Percentiles rank a stretch among this genome's conserved stretches.
phyloP scores from a whole-genome alignment of 2,113 vertebrate species.

The Odontophorus gujanensis region DNA sequence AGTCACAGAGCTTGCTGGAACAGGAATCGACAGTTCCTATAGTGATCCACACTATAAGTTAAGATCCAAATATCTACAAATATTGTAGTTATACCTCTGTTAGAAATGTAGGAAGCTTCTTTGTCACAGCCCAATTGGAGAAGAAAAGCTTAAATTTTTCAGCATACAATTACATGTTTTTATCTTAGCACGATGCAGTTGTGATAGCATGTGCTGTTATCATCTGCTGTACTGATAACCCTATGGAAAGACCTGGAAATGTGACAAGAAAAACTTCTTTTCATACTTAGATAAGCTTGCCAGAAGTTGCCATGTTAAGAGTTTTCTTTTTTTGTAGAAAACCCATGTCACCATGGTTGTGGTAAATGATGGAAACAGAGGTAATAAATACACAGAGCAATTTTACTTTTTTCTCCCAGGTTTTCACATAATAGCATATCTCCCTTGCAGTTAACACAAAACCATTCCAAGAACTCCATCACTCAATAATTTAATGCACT shows the following conservation, averaged over 20 bases:
- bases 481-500: conserved; percentile 1
- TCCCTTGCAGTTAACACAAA: not conserved
- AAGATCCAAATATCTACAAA: not conserved
- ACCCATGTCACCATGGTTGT: not conserved
- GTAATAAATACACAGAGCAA: conserved; percentile 14
- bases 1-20: not conserved
- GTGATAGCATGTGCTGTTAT: not conserved
- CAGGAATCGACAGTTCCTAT: not conserved
- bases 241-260: conserved; percentile 30
- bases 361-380: not conserved
- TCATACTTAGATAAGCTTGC: not conserved
- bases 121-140: conserved; percentile 4
- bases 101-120: not conserved
- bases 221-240: not conserved
- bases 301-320: conserved; percentile 11
- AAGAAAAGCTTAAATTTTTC: not conserved
- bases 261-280: conserved; percentile 28
- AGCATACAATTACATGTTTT: not conserved
- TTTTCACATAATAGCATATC: not conserved
- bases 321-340: conserved; percentile 28
- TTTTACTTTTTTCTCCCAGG: not conserved
- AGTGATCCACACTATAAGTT: not conserved
- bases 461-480: not conserved
- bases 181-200: conserved; percentile 1
- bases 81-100: not conserved